Percentiles rank a stretch among this genome's conserved stretches.
These are phyloP conservation scores for Salmo trutta DNA, from an alignment of 2,797 vertebrate species.

Conservation along the genomic window DNA sequence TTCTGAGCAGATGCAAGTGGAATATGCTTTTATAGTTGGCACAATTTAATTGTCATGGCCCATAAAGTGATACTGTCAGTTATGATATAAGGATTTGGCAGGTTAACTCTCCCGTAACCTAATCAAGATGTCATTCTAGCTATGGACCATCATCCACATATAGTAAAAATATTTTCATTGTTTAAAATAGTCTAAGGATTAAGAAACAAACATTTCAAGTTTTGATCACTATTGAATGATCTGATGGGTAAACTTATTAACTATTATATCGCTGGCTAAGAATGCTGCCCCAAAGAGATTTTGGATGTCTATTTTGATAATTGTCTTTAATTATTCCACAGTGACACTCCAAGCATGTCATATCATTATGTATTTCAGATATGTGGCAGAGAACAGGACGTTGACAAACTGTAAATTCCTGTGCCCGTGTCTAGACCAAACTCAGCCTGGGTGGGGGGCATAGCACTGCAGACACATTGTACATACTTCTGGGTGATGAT, in stretches of 20 bases:
- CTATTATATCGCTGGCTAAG: not conserved
- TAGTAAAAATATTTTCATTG: not conserved
- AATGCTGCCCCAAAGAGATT: not conserved
- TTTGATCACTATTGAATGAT: not conserved
- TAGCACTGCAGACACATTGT: conserved; percentile 56
- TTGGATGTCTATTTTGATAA: not conserved
- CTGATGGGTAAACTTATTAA: not conserved
- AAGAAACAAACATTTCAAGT: not conserved
- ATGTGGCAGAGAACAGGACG: conserved; percentile 24
- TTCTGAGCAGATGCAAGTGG: conserved; percentile 26
- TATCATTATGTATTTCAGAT: not conserved
- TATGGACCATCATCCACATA: not conserved
- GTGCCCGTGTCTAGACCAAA: conserved; percentile 21
- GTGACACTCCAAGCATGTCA: not conserved
- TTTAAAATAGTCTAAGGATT: not conserved
- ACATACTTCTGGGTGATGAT: conserved; percentile 73
- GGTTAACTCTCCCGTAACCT: not conserved
- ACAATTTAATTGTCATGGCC: conserved; percentile 7
- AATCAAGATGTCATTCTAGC: not conserved
- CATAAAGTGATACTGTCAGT: conserved; percentile 32
- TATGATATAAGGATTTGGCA: conserved; percentile 28
- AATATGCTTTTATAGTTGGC: conserved; percentile 15
- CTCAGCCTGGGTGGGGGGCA: conserved; percentile 34
- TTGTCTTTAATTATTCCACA: not conserved
- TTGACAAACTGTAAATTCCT: conserved; percentile 31